Conservation (phyloP, 2,797 vertebrate genomes). For the Erithacus rubecula region DNA sequence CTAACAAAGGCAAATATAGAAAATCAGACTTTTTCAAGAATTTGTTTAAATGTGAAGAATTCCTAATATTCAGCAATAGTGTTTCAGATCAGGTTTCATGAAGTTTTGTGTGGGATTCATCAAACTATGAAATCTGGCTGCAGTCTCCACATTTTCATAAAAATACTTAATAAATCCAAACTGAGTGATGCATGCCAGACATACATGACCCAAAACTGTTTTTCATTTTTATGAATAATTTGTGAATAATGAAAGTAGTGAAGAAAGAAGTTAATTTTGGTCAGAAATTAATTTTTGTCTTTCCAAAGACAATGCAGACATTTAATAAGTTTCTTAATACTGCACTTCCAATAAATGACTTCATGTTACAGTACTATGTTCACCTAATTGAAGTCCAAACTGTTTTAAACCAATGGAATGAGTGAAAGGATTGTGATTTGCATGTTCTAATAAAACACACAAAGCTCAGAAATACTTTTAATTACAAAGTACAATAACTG, state of each 20-base stretch:
- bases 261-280: background rate
- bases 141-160: background rate
- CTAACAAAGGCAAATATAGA: background rate
- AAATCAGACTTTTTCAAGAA: background rate
- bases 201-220: background rate
- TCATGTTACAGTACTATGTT: background rate
- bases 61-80: rapidly evolving
- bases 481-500: background rate
- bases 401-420: background rate
- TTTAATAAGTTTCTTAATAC: background rate
- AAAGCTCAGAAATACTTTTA: background rate
- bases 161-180: background rate
- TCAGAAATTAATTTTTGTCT: background rate
- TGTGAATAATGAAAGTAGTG: background rate
- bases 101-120: background rate
- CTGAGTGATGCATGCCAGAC: background rate
- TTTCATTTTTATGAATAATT: background rate
- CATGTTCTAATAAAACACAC: background rate
- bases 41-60: background rate
- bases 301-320: background rate
- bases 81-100: background rate
- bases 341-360: background rate
- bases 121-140: background rate
- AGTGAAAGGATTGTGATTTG: background rate
- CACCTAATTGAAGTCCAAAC: background rate